phyloP scores from a whole-genome alignment of 2,888 invertebrate genomes.

The Ophioninae sp. region DNA sequence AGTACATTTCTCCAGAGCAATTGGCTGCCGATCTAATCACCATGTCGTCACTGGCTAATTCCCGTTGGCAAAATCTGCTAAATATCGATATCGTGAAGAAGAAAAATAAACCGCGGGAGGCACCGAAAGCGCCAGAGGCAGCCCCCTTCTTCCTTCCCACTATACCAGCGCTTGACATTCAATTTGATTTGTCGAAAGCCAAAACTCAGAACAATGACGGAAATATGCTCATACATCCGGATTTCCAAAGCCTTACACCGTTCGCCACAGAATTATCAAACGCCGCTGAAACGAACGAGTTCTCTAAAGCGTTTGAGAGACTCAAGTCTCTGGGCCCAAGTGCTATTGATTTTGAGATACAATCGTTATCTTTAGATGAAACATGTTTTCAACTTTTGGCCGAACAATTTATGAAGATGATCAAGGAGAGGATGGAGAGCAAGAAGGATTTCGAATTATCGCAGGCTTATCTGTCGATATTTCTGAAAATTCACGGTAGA shows the following conservation, averaged over 20 bases:
- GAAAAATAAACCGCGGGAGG: slow-evolving; percentile 94
- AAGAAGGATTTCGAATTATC: slow-evolving; percentile 94
- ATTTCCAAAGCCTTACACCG: slow-evolving; percentile 85
- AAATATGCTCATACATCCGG: slow-evolving; percentile 83
- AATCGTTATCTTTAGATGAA: slow-evolving; percentile 88
- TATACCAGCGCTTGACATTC: slow-evolving; percentile 89
- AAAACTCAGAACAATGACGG: slow-evolving; percentile 77
- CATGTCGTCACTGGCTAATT: slow-evolving; percentile 91
- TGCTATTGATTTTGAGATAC: slow-evolving; percentile 93
- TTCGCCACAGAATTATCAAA: slow-evolving; percentile 86
- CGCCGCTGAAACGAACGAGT: slow-evolving; percentile 82
- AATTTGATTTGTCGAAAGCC: slow-evolving; percentile 87
- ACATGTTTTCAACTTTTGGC: slow-evolving; percentile 88
- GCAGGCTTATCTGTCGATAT: slow-evolving; percentile 94
- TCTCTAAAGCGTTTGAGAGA: slow-evolving; percentile 83
- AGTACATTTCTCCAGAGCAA: slow-evolving; percentile 89
- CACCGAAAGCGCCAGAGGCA: slow-evolving; percentile 90
- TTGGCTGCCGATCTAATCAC: slow-evolving; percentile 90
- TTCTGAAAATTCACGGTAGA: slow-evolving; percentile 90
- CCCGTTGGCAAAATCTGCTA: slow-evolving; percentile 95
- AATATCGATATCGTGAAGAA: slow-evolving; percentile 93
- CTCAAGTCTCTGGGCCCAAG: slow-evolving; percentile 90
- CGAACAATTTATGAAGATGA: slow-evolving; percentile 89
- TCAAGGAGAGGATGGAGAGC: slow-evolving; percentile 87
- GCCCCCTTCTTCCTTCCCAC: slow-evolving; percentile 99